Conservation (phyloP, 2,113 vertebrate genomes). For the Pardalotus punctatus region DNA sequence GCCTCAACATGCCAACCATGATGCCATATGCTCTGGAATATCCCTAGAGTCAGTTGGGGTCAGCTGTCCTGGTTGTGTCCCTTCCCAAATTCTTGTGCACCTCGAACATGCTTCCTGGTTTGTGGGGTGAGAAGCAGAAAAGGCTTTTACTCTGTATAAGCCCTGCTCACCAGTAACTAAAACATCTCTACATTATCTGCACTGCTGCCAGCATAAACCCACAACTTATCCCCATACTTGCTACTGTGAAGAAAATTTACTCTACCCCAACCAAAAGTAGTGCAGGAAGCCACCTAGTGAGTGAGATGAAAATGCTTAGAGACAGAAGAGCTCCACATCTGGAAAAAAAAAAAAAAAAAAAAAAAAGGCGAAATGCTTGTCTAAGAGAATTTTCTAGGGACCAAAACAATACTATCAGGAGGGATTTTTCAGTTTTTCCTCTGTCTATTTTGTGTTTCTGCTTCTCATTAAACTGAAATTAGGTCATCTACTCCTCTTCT, state of each 20-base stretch:
- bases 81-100: background rate
- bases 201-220: background rate
- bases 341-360: background rate
- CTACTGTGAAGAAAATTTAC: background rate
- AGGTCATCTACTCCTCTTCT: background rate
- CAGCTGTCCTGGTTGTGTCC: background rate
- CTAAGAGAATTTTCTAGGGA: background rate
- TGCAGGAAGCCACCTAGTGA: background rate
- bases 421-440: background rate
- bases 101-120: fast-evolving
- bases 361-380: background rate
- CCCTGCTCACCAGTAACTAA: background rate
- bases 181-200: background rate
- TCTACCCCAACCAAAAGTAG: background rate
- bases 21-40: background rate
- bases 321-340: background rate
- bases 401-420: background rate
- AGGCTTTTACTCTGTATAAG: background rate
- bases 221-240: background rate
- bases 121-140: background rate
- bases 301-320: background rate
- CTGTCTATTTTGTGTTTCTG: background rate
- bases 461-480: background rate
- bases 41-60: too few species aligned
- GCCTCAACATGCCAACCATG: background rate